Base-by-base conservation (phyloP, 2,797 vertebrate species). In the Poecilia gillii region DNA sequence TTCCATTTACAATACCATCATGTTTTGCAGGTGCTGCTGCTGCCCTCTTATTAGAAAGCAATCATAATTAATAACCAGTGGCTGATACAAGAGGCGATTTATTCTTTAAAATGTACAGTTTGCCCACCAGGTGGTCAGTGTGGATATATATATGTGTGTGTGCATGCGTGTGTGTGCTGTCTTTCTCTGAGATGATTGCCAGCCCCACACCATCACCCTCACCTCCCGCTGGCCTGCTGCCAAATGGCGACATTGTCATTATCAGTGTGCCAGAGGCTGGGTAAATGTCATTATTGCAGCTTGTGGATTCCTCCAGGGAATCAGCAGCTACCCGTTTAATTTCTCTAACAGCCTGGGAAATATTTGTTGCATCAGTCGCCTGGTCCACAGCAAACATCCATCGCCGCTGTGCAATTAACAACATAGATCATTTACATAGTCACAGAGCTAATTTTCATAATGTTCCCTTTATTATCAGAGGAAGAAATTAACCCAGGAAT, bases 381-480 rank as follows among this genome's bases (percentile, higher is more conserved):
- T 80, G 74, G 89, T 91, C 91, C 92, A 88, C 66, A 90, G 93
- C 92, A 96, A 96, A 92, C 89, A 93, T 95, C 96, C 94, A 96
- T 95, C 90, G 90, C 95, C 88, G 93, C 96, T 94, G 85, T 92
- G 94, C 97, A 98, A 98, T 99, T 98, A 98, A 97, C 96, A 95
- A 96, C 96, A 97, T 96, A 96, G 97, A 97, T 97, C 97, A 97
- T 97, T 98, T 98, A 97, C 97, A 97, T 97, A 98, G 97, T 97
- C 96, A 95, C 97, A 96, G 95, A 97, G 97, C 97, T 98, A 95
- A 99, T 99, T 98, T 98, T 99, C 97, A 98, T 98, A 98, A 98
- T 98, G 98, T 97, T 98, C 97, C 97, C 96, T 98, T 98, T 97
- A 98, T 98, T 99, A 98, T 98, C 97, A 97, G 97, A 97, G 97